phyloP scores from a whole-genome alignment of 2,888 invertebrate genomes.

The Cylindroiulus punctatus region DNA sequence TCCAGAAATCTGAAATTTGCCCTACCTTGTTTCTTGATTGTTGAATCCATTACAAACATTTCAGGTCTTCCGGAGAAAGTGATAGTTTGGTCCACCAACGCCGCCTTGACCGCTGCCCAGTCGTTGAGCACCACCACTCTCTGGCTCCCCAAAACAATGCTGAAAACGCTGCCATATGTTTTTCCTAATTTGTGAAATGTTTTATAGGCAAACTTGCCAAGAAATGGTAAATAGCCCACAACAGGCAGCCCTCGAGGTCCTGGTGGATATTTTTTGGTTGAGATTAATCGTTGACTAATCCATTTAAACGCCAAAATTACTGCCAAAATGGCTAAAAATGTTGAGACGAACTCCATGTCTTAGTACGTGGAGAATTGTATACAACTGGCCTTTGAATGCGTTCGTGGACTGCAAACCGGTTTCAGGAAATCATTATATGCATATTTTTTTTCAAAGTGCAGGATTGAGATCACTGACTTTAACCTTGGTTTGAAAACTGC shows the following conservation, averaged over 20 bases:
- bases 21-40: conserved; percentile 3
- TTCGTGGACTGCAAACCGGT: no score
- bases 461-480: no score
- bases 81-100: conserved; percentile 77
- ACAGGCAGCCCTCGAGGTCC: conserved; percentile 89
- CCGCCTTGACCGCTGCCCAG: conserved; percentile 84
- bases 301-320: background rate
- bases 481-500: no score
- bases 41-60: conserved; percentile 1
- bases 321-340: background rate
- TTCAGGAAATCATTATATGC: no score
- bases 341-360: background rate
- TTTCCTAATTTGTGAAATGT: conserved; percentile 80
- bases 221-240: conserved; percentile 83
- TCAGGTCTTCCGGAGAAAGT: conserved; percentile 87
- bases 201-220: conserved; percentile 78
- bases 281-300: background rate
- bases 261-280: conserved; percentile 73
- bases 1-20: no score
- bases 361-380: no score
- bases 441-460: no score
- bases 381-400: no score
- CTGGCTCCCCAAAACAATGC: conserved; percentile 82
- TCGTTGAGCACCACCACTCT: conserved; percentile 87
- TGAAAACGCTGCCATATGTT: conserved; percentile 83